These are phyloP conservation scores for Toxotes jaculatrix DNA, from an alignment of 2,113 vertebrate species.

Conservation along the genomic window DNA sequence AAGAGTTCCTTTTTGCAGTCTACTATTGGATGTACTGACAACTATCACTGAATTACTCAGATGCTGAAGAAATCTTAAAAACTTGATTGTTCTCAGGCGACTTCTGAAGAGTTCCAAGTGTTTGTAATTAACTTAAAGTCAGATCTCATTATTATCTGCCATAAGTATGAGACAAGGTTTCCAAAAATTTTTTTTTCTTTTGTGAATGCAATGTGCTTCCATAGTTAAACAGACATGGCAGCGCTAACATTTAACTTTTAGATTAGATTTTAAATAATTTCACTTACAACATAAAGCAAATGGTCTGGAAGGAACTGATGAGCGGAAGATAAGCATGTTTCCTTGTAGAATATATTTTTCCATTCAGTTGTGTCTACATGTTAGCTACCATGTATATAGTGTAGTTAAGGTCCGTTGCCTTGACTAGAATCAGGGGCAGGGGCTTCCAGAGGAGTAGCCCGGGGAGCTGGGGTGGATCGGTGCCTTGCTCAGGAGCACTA, in stretches of 20 bases:
- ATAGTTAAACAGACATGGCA: not conserved
- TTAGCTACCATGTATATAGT: not conserved
- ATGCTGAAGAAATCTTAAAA: not conserved
- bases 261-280: not conserved
- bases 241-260: too few species aligned
- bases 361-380: not conserved
- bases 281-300: not conserved
- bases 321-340: not conserved
- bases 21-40: not conserved
- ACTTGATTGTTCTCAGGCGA: not conserved
- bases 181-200: not conserved
- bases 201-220: not conserved
- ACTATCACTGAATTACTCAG: not conserved
- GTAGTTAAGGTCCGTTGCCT: constrained; percentile 5
- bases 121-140: too few species aligned
- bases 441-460: too few species aligned
- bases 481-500: too few species aligned
- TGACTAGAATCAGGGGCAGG: constrained; percentile 18
- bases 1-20: not conserved
- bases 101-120: not conserved
- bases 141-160: too few species aligned
- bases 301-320: not conserved
- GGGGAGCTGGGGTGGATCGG: too few species aligned
- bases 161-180: not conserved
- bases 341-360: not conserved